Evolutionary conservation across 2,888 invertebrate genomes (phyloP), one percentile per base, ranked within the genome.

Genomic region (Myopa testacea): DNA sequence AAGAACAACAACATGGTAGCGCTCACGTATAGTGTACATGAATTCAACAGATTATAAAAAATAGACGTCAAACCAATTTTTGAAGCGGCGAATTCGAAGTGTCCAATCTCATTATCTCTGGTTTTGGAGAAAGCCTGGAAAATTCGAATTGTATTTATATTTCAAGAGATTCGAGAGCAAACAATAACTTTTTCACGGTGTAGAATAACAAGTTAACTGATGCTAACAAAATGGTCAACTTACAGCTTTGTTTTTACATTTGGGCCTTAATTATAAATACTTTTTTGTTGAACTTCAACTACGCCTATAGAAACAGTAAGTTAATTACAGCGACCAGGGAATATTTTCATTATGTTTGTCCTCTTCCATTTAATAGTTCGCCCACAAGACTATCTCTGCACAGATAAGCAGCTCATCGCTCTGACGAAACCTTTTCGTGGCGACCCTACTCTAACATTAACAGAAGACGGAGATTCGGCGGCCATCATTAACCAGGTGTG

Each of bases 401-500:
- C 87, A 10, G 86, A 88, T 76, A 87, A 85, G 70, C 82, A 87
- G 0, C 77, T 87, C 4, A 81, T 84, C 60, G 83, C 85, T 4
- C 68, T 87, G 65, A 82, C 84, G n/a, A 85, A 86, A 45, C 82
- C 86, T 0, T 87, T 88, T 65, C 85, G 86, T 0, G 87, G 87
- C 4, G 85, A 87, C 71, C 86, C 87, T 1, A 83, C 82, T 4
- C 77, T 89, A 14, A 82, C 84, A 4, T 82, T 89, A 1, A 86
- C 83, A n/a, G 85, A 85, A 26, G 87, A 87, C 19, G 84, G 84
- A 0, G 85, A 89, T 7, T 88, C 89, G 0, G 88, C 84, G 0
- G 87, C 86, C 0, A 85, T 87, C 58, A 85, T 89, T 37, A 83
- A 86, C 4, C 88, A 89, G 77, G 79, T 82, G 0, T 89, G 89